phyloP scores from a whole-genome alignment of 1,140 invertebrate genomes.

The Heterodera schachtii region DNA sequence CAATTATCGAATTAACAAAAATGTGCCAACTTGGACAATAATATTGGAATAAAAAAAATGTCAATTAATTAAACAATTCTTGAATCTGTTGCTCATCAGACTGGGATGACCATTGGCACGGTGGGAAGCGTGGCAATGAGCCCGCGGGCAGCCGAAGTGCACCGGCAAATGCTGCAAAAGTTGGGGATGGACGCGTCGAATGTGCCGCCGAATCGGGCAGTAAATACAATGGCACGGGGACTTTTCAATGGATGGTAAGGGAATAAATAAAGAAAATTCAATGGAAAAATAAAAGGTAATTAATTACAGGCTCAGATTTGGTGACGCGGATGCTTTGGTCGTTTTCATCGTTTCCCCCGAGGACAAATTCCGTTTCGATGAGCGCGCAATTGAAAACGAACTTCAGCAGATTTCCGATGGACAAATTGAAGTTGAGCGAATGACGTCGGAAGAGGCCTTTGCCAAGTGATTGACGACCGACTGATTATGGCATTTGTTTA shows the following conservation, averaged over 20 bases:
- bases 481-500: constrained; percentile 27
- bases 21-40: not conserved
- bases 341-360: constrained; percentile 83
- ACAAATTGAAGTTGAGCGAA: constrained; percentile 76
- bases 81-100: constrained; percentile 68
- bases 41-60: constrained; percentile 53
- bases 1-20: too few species aligned
- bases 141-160: constrained; percentile 69
- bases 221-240: constrained; percentile 50
- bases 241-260: constrained; percentile 55
- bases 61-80: constrained; percentile 62
- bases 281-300: too few species aligned
- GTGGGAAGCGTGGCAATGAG: constrained; percentile 89
- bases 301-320: constrained; percentile 1
- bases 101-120: constrained; percentile 93
- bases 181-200: constrained; percentile 30
- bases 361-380: constrained; percentile 73
- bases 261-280: constrained; percentile 11
- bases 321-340: constrained; percentile 73
- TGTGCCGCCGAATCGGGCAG: constrained; percentile 54
- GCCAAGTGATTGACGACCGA: constrained; percentile 31
- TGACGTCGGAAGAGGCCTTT: constrained; percentile 72
- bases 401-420: constrained; percentile 70
- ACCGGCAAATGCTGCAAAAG: constrained; percentile 66
- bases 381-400: constrained; percentile 84